Percentiles rank a stretch among this genome's conserved stretches.
Conservation (phyloP, 2,113 vertebrate genomes). For the Blennius ocellaris region DNA sequence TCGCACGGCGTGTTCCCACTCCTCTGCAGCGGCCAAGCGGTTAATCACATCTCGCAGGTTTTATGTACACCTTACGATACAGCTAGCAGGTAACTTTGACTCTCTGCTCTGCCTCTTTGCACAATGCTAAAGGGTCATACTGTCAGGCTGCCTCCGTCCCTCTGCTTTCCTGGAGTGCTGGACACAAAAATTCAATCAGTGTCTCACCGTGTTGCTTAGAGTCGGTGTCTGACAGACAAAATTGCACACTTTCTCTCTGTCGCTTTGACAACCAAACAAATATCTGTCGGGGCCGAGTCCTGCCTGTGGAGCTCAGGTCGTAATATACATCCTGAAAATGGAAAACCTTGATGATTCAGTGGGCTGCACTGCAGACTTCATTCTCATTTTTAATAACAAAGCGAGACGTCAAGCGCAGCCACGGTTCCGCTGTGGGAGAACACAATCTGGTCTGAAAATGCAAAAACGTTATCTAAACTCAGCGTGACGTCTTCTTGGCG, state of each 20-base stretch:
- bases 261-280: slow-evolving; percentile 9
- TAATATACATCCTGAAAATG: slow-evolving; percentile 12
- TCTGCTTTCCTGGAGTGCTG: slow-evolving; percentile 1
- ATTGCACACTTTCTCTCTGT: slow-evolving; percentile 32
- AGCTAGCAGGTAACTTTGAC: slow-evolving; percentile 1
- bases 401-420: slow-evolving; percentile 19
- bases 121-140: background rate
- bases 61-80: background rate
- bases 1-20: slow-evolving; percentile 53
- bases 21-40: slow-evolving; percentile 25
- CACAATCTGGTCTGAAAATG: background rate
- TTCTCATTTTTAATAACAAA: slow-evolving; percentile 14
- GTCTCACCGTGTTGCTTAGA: slow-evolving; percentile 37
- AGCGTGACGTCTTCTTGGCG: background rate
- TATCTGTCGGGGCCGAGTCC: slow-evolving; percentile 11
- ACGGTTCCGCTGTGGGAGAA: background rate
- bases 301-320: slow-evolving; percentile 8
- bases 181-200: slow-evolving; percentile 47
- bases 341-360: slow-evolving; percentile 16
- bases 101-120: background rate
- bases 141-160: background rate
- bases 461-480: slow-evolving; percentile 13
- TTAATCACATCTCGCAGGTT: slow-evolving; percentile 20
- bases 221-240: slow-evolving; percentile 42
- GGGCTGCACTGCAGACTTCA: background rate